phyloP scores from a whole-genome alignment of 2,113 vertebrate genomes.

The Podarcis muralis region DNA sequence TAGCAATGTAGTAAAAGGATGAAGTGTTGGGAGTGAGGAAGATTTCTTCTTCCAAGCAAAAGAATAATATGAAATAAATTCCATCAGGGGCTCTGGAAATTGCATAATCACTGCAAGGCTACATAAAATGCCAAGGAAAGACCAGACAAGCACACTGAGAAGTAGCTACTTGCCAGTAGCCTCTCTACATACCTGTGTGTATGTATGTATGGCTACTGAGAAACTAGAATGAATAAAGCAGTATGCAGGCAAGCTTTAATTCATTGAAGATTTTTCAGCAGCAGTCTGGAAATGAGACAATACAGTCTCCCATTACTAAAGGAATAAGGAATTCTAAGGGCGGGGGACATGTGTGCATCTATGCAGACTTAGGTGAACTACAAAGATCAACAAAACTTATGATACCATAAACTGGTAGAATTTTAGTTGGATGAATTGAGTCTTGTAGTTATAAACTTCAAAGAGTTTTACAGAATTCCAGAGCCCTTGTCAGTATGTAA shows the following conservation, averaged over 20 bases:
- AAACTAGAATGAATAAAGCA: neutral
- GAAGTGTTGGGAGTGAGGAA: conserved; percentile 53
- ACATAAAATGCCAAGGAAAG: neutral
- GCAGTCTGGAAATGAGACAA: neutral
- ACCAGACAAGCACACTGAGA: neutral
- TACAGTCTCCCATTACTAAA: too few species aligned
- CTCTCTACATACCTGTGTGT: neutral
- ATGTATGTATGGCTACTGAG: neutral
- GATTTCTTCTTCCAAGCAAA: conserved; percentile 46
- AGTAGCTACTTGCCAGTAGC: neutral
- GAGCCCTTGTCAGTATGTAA: conserved; percentile 39
- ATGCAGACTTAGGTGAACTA: neutral
- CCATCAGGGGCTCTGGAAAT: conserved; percentile 5
- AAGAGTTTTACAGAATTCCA: conserved; percentile 4
- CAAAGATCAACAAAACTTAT: neutral
- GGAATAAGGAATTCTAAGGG: neutral
- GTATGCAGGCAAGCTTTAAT: neutral
- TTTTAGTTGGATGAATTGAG: neutral
- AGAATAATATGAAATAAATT: too few species aligned
- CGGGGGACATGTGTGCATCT: neutral
- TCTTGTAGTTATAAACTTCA: neutral
- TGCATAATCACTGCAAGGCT: neutral
- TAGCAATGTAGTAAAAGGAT: conserved; percentile 65
- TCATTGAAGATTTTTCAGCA: neutral
- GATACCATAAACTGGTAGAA: neutral